phyloP scores from a whole-genome alignment of 1,140 invertebrate species.

The Teleogryllus occipitalis region DNA sequence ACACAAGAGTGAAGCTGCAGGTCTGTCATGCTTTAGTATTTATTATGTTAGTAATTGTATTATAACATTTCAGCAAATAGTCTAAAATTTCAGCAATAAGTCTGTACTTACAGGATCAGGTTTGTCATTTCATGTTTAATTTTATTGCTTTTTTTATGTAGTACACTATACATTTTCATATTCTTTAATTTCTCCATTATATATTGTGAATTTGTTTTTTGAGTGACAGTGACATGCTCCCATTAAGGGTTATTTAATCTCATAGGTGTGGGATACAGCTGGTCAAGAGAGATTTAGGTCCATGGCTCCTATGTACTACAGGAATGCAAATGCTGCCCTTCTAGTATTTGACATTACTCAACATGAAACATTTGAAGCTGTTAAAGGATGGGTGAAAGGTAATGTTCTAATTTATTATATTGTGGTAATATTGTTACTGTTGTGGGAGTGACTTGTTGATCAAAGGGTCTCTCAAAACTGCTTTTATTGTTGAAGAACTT shows the following conservation, averaged over 20 bases:
- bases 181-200: too few relatives aligned
- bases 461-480: too few relatives aligned
- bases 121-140: too few relatives aligned
- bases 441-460: too few relatives aligned
- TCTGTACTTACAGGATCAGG: too few relatives aligned
- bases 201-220: neutral
- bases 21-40: conserved; percentile 35
- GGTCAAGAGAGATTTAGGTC: conserved; percentile 76
- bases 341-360: conserved; percentile 81
- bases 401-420: conserved; percentile 9
- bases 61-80: too few relatives aligned
- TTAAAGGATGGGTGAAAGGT: conserved; percentile 69
- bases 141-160: too few relatives aligned
- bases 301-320: conserved; percentile 88
- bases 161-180: too few relatives aligned
- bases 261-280: conserved; percentile 82
- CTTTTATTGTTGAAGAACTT: too few relatives aligned
- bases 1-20: conserved; percentile 62
- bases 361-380: conserved; percentile 56
- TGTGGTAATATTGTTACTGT: too few relatives aligned
- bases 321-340: conserved; percentile 79
- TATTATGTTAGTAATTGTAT: too few relatives aligned
- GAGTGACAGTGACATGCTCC: conserved; percentile 15
- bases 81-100: too few relatives aligned
- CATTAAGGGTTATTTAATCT: conserved; percentile 26